Conservation (phyloP, 2,797 vertebrate species). For the Huso huso region DNA sequence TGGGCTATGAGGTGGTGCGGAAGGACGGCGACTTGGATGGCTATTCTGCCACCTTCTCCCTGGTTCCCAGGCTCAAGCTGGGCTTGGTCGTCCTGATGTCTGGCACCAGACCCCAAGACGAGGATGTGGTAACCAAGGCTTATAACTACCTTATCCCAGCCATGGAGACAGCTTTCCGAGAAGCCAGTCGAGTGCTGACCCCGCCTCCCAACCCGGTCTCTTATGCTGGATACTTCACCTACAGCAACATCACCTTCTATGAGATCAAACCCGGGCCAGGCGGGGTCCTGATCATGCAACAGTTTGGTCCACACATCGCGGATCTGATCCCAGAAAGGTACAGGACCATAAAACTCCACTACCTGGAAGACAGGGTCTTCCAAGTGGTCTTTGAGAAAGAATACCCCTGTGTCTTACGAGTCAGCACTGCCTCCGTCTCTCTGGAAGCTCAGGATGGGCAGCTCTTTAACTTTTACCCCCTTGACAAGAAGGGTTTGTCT, state of each 20-base stretch:
- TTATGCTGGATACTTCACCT: slow-evolving; percentile 81
- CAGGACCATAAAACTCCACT: slow-evolving; percentile 80
- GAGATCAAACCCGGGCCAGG: slow-evolving; percentile 72
- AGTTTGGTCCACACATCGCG: slow-evolving; percentile 86
- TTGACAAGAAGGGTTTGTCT: slow-evolving; percentile 72
- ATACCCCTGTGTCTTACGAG: slow-evolving; percentile 77
- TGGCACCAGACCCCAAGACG: slow-evolving; percentile 68
- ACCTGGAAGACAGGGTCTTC: slow-evolving; percentile 78
- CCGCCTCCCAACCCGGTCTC: slow-evolving; percentile 68
- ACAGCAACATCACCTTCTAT: slow-evolving; percentile 83
- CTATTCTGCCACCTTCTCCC: slow-evolving; percentile 84
- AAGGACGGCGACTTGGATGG: slow-evolving; percentile 91
- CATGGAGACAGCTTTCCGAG: slow-evolving; percentile 76
- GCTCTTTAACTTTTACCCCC: slow-evolving; percentile 78
- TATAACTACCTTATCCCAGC: slow-evolving; percentile 77
- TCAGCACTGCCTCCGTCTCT: slow-evolving; percentile 78
- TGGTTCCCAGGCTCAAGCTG: slow-evolving; percentile 77
- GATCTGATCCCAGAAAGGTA: slow-evolving; percentile 80
- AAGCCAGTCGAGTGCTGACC: slow-evolving; percentile 56
- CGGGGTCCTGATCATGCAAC: slow-evolving; percentile 80
- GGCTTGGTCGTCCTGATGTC: slow-evolving; percentile 84
- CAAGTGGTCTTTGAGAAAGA: slow-evolving; percentile 83
- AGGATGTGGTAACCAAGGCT: slow-evolving; percentile 65
- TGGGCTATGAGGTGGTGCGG: slow-evolving; percentile 75
- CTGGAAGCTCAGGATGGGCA: slow-evolving; percentile 88